phyloP scores from a whole-genome alignment of 92 coral and sea anemone species.

The Metridium senile region DNA sequence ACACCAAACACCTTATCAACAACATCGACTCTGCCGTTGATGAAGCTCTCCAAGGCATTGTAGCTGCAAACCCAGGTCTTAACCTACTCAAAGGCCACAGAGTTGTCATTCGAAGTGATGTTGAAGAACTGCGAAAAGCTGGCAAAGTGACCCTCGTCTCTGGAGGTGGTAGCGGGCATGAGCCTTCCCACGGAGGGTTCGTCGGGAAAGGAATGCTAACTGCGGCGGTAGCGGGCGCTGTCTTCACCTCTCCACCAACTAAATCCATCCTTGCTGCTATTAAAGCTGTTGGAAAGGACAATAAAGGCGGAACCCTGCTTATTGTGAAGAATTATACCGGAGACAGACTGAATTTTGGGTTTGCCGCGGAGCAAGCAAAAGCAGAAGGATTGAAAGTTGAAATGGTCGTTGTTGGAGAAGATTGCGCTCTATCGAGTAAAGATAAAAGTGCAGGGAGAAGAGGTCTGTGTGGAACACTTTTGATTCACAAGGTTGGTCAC shows the following conservation, averaged over 20 bases:
- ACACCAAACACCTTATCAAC: constrained; percentile 76
- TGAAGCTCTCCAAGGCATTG: constrained; percentile 93
- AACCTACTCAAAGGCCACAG: constrained; percentile 80
- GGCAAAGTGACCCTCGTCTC: constrained; percentile 85
- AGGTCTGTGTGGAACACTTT: constrained; percentile 95
- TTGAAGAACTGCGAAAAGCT: constrained; percentile 65
- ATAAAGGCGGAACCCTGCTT: constrained; percentile 78
- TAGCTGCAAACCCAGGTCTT: constrained; percentile 77
- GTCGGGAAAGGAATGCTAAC: constrained; percentile 95
- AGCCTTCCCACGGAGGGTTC: constrained; percentile 93
- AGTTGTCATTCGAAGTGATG: constrained; percentile 79
- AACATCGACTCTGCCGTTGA: constrained; percentile 74
- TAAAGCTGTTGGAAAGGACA: constrained; percentile 85
- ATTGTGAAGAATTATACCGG: constrained; percentile 99
- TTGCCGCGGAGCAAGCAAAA: constrained; percentile 96
- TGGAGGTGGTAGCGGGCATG: constrained; percentile 99
- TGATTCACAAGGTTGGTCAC: constrained; percentile 84
- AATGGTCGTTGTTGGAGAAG: constrained; percentile 95
- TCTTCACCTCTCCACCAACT: constrained; percentile 96
- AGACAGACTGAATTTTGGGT: constrained; percentile 90
- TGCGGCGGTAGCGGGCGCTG: constrained; percentile 95
- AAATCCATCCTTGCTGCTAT: constrained; percentile 92
- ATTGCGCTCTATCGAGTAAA: constrained; percentile 90
- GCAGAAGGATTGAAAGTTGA: constrained; percentile 89
- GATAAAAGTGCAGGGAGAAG: constrained; percentile 98